Conservation (phyloP, 2,888 invertebrate species). For the Trisateles emortualis region DNA sequence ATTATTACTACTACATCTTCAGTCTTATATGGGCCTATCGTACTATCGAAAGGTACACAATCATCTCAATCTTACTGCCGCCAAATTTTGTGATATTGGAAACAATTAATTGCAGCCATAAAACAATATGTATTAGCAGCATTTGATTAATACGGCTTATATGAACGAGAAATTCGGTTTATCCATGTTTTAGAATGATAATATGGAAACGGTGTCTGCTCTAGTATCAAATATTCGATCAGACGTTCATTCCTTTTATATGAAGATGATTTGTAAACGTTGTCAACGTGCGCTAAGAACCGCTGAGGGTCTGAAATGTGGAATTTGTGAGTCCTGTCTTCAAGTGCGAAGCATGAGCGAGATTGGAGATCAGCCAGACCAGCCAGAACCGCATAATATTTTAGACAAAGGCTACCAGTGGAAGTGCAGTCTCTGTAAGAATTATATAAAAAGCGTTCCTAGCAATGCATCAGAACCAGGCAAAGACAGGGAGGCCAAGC, state of each 20-base stretch:
- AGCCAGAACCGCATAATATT: not conserved
- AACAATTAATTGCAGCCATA: too few species aligned
- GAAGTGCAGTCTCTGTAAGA: constrained; percentile 69
- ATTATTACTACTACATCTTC: not conserved
- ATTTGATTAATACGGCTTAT: too few species aligned
- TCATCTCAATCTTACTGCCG: too few species aligned
- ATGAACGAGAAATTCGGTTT: too few species aligned
- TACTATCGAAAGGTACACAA: too few species aligned
- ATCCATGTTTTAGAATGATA: too few species aligned
- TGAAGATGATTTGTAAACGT: constrained; percentile 64
- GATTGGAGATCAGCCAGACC: constrained; percentile 41
- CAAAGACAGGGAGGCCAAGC: constrained; percentile 45
- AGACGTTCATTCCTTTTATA: constrained; percentile 8
- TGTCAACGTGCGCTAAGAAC: constrained; percentile 59
- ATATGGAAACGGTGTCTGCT: too few species aligned
- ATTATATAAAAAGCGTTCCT: constrained; percentile 40
- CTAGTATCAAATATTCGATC: too few species aligned
- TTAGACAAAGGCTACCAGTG: constrained; percentile 66
- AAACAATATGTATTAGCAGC: too few species aligned
- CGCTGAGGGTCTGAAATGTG: constrained; percentile 60
- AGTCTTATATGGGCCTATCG: not conserved
- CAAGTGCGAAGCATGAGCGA: constrained; percentile 54
- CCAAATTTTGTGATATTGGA: too few species aligned
- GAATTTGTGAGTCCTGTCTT: constrained; percentile 57
- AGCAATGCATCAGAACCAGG: constrained; percentile 29